A percentile compares a stretch with the other conserved stretches of the same genome.
These are phyloP conservation scores for Alosa alosa DNA, from an alignment of 2,113 vertebrate genomes.

Conservation along the genomic window DNA sequence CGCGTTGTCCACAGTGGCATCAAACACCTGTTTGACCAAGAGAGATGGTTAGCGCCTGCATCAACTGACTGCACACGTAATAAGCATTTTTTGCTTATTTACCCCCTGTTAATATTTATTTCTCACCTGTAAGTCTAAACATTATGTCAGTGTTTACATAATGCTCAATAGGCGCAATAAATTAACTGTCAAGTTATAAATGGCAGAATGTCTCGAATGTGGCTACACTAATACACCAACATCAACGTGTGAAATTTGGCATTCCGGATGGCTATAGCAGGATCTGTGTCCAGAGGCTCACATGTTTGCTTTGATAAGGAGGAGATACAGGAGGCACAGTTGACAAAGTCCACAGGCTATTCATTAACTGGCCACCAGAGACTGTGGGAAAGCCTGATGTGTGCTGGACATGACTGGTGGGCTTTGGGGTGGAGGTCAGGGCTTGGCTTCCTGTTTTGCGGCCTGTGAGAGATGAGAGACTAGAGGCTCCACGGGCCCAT, in stretches of 20 bases:
- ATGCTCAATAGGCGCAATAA: not conserved
- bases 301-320: conserved; percentile 63
- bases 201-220: not conserved
- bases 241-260: not conserved
- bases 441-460: conserved; percentile 37
- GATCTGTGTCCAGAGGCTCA: not conserved
- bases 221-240: not conserved
- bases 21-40: conserved; percentile 65
- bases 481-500: not conserved
- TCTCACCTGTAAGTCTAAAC: not conserved
- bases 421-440: conserved; percentile 21
- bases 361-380: conserved; percentile 54
- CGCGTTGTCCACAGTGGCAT: conserved; percentile 71
- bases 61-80: not conserved
- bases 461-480: conserved; percentile 16
- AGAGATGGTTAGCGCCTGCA: not conserved
- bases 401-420: not conserved
- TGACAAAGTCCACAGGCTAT: conserved; percentile 60
- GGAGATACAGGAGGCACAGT: conserved; percentile 36
- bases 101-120: not conserved
- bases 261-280: not conserved
- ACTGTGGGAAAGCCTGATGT: conserved; percentile 26
- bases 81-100: not conserved
- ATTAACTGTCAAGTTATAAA: not conserved
- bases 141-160: not conserved